A percentile compares a stretch with the other conserved stretches of the same genome.
These are phyloP conservation scores for Erebia ligea DNA, from an alignment of 2,888 invertebrate genomes.

Conservation along the genomic window DNA sequence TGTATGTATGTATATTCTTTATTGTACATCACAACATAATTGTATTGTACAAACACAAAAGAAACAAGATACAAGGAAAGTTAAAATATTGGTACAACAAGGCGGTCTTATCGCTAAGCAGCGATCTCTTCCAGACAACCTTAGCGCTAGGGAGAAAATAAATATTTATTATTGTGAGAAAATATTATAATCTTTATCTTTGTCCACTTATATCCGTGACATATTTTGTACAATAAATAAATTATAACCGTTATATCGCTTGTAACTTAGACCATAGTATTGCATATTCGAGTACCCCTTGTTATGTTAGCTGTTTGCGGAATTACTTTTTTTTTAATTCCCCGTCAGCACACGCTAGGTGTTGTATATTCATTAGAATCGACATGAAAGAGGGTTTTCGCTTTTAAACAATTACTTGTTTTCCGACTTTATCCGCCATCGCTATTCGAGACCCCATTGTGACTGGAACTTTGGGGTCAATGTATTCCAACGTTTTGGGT, in stretches of 20 bases:
- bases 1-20: too few relatives aligned
- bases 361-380: conserved; percentile 53
- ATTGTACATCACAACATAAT: too few relatives aligned
- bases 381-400: conserved; percentile 48
- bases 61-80: too few relatives aligned
- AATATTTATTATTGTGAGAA: too few relatives aligned
- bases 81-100: too few relatives aligned
- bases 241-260: conserved; percentile 13
- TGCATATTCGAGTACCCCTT: conserved; percentile 51
- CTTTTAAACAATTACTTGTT: conserved; percentile 45
- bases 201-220: too few relatives aligned
- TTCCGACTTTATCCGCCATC: conserved; percentile 30
- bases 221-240: background rate
- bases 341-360: conserved; percentile 49
- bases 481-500: conserved; percentile 8
- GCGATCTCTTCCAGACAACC: too few relatives aligned
- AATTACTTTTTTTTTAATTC: conserved; percentile 55
- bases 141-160: too few relatives aligned
- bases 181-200: too few relatives aligned
- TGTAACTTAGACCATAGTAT: conserved; percentile 40
- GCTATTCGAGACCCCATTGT: conserved; percentile 26
- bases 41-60: too few relatives aligned
- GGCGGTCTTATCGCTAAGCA: too few relatives aligned
- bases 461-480: conserved; percentile 14
- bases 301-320: conserved; percentile 55